A percentile compares a stretch with the other conserved stretches of the same genome.
Conservation (phyloP, 2,113 vertebrate species). For the Paralichthys olivaceus region DNA sequence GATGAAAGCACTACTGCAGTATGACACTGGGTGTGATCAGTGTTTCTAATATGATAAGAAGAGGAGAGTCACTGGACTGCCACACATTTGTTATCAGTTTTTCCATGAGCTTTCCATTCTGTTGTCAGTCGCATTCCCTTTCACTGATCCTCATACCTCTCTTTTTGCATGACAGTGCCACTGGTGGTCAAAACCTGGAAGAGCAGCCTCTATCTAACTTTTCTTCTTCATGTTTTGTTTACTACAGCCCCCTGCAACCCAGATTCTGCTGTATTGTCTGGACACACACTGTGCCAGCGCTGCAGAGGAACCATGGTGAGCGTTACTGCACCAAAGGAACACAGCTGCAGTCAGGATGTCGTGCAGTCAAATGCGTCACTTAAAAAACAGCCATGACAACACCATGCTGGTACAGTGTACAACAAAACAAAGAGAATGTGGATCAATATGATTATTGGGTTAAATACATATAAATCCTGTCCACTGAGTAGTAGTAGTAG, state of each 20-base stretch:
- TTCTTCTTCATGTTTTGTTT: not conserved
- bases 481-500: too few relatives aligned
- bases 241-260: not conserved
- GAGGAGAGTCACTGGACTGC: not conserved
- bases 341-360: conserved; percentile 10
- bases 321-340: conserved; percentile 38
- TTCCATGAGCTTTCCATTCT: not conserved
- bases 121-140: not conserved
- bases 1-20: not conserved
- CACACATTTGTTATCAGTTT: not conserved
- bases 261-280: conserved; percentile 8
- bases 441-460: too few relatives aligned
- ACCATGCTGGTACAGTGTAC: not conserved
- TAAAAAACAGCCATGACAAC: not conserved
- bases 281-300: conserved; percentile 34
- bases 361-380: not conserved
- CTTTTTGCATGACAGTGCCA: not conserved
- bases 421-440: too few relatives aligned
- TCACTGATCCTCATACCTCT: not conserved
- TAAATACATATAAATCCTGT: too few relatives aligned
- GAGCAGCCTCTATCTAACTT: not conserved
- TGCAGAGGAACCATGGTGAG: conserved; percentile 35
- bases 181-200: not conserved
- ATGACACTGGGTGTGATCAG: not conserved
- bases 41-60: not conserved